Percentiles rank a stretch among this genome's conserved stretches.
Evolutionary conservation across 2,113 vertebrate genomes (phyloP).

Genomic region (Ceyx melanurus): DNA sequence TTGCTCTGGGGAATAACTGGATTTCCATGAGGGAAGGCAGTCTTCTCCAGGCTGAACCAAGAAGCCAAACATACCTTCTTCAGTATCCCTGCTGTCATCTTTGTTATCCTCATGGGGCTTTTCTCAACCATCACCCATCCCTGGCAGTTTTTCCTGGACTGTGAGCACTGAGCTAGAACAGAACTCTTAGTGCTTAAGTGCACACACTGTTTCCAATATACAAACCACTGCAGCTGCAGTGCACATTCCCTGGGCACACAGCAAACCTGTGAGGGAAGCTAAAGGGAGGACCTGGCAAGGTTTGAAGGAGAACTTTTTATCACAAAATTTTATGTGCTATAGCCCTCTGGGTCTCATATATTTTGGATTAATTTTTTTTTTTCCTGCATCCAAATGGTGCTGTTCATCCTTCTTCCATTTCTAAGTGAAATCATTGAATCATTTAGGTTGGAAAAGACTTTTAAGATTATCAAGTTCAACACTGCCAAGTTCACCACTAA

Average conservation of each 20-base stretch:
- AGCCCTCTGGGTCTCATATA: not conserved
- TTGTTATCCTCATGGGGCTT: accelerated
- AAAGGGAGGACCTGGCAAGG: not conserved
- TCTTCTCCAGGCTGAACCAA: not conserved
- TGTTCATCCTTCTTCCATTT: accelerated
- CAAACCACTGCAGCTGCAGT: not conserved
- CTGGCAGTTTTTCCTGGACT: not conserved
- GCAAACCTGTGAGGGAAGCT: not conserved
- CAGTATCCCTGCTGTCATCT: not conserved
- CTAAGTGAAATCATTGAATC: not conserved
- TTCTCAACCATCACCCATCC: not conserved
- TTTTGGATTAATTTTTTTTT: not conserved
- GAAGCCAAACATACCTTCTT: not conserved
- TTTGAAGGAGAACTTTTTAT: not conserved
- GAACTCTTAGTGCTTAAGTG: not conserved
- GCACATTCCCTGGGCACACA: not conserved
- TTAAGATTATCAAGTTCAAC: not conserved
- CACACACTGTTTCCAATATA: not conserved
- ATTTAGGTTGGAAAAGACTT: not conserved
- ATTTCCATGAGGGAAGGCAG: not conserved
- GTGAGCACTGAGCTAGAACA: not conserved
- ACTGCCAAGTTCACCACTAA: not conserved
- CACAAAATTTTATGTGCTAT: not conserved
- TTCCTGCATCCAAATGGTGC: not conserved
- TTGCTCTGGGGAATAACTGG: not conserved